Evolutionary conservation across 2,113 vertebrate species (phyloP), one percentile per base, ranked within the genome.

Genomic region (Mesembrinibis cayennensis): DNA sequence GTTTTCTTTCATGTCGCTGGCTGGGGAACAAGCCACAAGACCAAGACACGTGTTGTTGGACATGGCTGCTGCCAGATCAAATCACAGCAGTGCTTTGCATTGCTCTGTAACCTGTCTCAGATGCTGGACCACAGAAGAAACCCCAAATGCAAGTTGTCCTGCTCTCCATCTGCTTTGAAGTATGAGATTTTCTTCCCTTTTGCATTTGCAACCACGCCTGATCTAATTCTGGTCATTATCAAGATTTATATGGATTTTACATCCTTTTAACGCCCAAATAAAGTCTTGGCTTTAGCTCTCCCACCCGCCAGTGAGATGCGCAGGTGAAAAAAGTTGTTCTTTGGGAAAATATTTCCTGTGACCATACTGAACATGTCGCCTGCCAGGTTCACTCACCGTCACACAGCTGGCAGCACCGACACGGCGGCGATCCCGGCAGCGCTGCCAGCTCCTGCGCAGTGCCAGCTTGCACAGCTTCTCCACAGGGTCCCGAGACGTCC

Each of bases 391-490:
- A 9, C 18, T 52, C 74, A 25, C 44, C 4, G 1, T 59, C 58
- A 65, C 32, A 3, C 8, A 20, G 40, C 71, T 25, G 34, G 23
- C 55, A 69, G 47, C 47, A 40, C 29, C 1, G 6, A 18, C 19
- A 19, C 3, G 3, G 47, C 7, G 0, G 40, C 1, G 5, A 25
- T 40, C n/a, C 71, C 1, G 0, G 16, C 53, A 17, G 29, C 2
- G 20, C 40, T 53, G 80, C 55, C 71, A 70, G 63, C 71, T 56
- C 47, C 26, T 0, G 6, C 19, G 40, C 72, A 22, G 34, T 3
- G 19, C 53, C 42, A 52, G 56, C 49, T 63, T 23, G 12, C 47
- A 12, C 27, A 40, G 23, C 27, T 16, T 53, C 50, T 79, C 62
- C 1, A 1, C 2, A 4, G 40, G 8, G 47, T 36, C 77, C 26